Evolutionary conservation across 2,113 vertebrate genomes (phyloP).

Genomic region (Tachuris rubrigastra): DNA sequence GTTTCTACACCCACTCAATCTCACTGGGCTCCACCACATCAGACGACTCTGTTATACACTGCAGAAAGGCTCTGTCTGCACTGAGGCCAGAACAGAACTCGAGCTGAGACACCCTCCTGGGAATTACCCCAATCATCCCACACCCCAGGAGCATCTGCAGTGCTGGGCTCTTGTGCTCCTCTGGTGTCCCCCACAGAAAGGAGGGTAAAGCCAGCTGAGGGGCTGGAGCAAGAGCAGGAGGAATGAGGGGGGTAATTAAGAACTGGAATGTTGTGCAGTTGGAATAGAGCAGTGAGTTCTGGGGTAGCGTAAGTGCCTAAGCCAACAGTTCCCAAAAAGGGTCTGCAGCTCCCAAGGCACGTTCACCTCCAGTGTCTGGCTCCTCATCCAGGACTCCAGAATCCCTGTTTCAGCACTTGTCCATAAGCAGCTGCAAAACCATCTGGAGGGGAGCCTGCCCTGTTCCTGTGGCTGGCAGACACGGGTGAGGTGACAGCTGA

Average conservation of each 20-base stretch:
- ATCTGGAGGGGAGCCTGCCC: background rate
- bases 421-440: background rate
- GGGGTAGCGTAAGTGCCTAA: background rate
- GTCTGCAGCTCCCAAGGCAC: rapidly evolving
- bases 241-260: background rate
- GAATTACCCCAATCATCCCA: background rate
- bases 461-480: rapidly evolving
- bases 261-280: background rate
- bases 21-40: rapidly evolving
- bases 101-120: background rate
- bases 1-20: rapidly evolving
- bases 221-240: background rate
- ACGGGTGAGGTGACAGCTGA: background rate
- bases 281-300: background rate
- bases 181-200: background rate
- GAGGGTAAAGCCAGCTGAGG: background rate
- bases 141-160: background rate
- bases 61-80: background rate
- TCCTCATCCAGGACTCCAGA: background rate
- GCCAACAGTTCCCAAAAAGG: background rate
- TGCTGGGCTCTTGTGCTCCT: background rate
- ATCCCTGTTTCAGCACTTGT: background rate
- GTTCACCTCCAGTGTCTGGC: background rate
- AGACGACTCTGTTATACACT: rapidly evolving
- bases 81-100: background rate